Conservation (phyloP, 1,140 invertebrate species). For the Ganaspis sp. region DNA sequence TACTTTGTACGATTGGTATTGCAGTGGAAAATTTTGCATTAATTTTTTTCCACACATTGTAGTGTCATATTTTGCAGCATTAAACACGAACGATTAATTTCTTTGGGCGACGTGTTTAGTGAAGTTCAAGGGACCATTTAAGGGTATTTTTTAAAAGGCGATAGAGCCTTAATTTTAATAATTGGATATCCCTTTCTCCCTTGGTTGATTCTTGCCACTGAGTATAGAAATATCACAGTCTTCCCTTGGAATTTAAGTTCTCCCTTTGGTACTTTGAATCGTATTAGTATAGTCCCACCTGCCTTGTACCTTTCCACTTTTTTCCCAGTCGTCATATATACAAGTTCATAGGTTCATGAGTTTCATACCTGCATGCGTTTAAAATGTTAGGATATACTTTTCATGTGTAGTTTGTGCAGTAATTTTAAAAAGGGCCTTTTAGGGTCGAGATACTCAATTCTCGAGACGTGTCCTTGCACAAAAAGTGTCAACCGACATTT, state of each 20-base stretch:
- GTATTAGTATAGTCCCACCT: slow-evolving; percentile 52
- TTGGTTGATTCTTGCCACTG: slow-evolving; percentile 42
- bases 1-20: too few species aligned
- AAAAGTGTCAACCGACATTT: slow-evolving; percentile 20
- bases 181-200: slow-evolving; percentile 49
- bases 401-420: background rate
- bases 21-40: too few species aligned
- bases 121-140: background rate
- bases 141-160: slow-evolving; percentile 47
- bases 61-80: too few species aligned
- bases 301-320: slow-evolving; percentile 49
- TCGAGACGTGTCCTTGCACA: background rate
- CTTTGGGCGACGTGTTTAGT: too few species aligned
- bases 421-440: slow-evolving; percentile 1
- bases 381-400: background rate
- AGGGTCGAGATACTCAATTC: background rate
- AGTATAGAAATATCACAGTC: slow-evolving; percentile 40
- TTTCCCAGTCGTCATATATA: slow-evolving; percentile 51
- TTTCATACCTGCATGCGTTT: slow-evolving; percentile 43
- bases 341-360: slow-evolving; percentile 45
- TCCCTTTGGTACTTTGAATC: background rate
- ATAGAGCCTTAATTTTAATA: slow-evolving; percentile 59
- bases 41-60: too few species aligned
- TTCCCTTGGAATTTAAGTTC: background rate
- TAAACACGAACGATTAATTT: too few species aligned